Base-by-base conservation (phyloP, 2,888 invertebrate genomes). In the Tachina fera region DNA sequence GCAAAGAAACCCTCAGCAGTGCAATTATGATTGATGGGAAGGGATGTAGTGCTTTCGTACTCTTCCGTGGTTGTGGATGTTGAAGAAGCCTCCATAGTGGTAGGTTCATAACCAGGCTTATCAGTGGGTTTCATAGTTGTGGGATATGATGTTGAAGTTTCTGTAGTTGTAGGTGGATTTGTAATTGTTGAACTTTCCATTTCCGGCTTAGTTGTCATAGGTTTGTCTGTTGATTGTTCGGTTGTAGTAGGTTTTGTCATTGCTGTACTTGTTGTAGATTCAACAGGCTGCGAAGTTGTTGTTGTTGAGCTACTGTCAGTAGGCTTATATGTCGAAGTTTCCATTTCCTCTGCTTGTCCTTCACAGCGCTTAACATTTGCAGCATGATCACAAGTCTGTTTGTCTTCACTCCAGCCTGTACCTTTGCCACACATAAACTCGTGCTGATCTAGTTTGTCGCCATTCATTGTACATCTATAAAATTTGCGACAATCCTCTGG, bases 401-500 rank as follows among this genome's bases (percentile, higher is more conserved):
- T 92, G 11, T 93, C 93, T 89, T 94, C 94, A 89, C 95, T 95
- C 96, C 96, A 96, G 45, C 94, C 94, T 0, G 96, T 96, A 47
- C 95, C 96, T 75, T 94, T 94, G 0, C 94, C 95, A 88, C 96
- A 96, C 75, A 93, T 91, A 89, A 95, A 96, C 61, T 95, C 94
- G 88, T 91, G 87, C 41, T 89, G 88, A 4, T 87, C 83, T 72
- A 88, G 89, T 1, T 93, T 93, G 16, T 93, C 92, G 0, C 93
- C 94, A 85, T 94, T 93, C 75, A 92, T 91, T 0, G 95, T 95
- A 87, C 95, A 95, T 61, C 95, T 93, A 84, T 94, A 94, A 90
- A 95, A 95, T 88, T 94, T 95, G 11, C 91, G 93, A 87, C 95
- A 95, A 87, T 95, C 93, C 61, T 94, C 93, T 1, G 94, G 94